phyloP scores from a whole-genome alignment of 2,113 vertebrate genomes.

The Cyprinodon tularosa region DNA sequence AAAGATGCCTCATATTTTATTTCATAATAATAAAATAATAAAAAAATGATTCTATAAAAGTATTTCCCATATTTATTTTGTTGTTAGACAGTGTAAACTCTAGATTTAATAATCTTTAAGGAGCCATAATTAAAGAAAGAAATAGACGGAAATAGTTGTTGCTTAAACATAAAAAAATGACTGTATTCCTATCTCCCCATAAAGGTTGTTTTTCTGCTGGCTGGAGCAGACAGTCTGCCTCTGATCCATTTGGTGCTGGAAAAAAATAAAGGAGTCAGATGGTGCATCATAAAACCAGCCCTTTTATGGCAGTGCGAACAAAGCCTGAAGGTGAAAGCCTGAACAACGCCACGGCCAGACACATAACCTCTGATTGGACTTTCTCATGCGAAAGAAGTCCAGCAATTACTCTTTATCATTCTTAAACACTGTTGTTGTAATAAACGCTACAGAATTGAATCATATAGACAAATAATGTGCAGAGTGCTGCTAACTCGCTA shows the following conservation, averaged over 20 bases:
- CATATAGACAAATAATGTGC: neutral
- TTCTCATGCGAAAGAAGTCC: neutral
- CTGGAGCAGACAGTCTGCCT: neutral
- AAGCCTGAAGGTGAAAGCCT: neutral
- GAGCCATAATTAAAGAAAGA: neutral
- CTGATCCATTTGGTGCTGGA: neutral
- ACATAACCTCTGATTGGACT: neutral
- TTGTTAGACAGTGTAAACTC: neutral
- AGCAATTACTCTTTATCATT: neutral
- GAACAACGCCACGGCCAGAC: neutral
- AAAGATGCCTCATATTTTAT: no score
- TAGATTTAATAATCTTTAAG: neutral
- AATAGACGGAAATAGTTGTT: neutral
- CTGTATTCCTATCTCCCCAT: neutral
- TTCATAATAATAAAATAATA: no score
- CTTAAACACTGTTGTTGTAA: neutral
- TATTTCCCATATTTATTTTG: neutral
- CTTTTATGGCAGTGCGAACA: neutral
- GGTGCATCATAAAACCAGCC: conserved; percentile 1
- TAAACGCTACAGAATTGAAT: neutral
- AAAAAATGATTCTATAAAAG: neutral
- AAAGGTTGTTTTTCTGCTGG: no score
- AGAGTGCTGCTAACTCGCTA: neutral
- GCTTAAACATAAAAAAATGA: no score
- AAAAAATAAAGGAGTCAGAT: neutral